Evolutionary conservation across 2,888 invertebrate genomes (phyloP).

Genomic region (Nemotelus nigrinus): DNA sequence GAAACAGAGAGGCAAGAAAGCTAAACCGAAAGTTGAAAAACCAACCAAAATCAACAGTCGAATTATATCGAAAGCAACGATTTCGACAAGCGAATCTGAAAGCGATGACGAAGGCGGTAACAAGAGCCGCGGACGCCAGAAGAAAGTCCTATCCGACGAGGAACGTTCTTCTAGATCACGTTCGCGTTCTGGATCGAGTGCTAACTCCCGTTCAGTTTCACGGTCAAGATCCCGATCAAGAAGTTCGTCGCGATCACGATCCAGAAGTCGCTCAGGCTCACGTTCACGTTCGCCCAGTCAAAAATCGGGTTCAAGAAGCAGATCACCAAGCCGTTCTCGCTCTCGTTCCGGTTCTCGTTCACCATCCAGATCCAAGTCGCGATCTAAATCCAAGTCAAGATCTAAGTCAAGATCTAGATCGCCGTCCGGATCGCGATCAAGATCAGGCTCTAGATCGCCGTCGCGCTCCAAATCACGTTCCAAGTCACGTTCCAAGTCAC

Average conservation of each 20-base stretch:
- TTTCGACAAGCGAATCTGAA: slow-evolving; percentile 88
- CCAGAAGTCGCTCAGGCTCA: slow-evolving; percentile 51
- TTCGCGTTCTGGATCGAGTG: slow-evolving; percentile 60
- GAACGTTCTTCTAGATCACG: slow-evolving; percentile 65
- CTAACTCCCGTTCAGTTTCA: slow-evolving; percentile 63
- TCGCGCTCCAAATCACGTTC: slow-evolving; percentile 50
- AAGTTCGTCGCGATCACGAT: slow-evolving; percentile 64
- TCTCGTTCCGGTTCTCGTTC: slow-evolving; percentile 45
- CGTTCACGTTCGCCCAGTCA: not conserved
- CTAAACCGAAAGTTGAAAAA: slow-evolving; percentile 64
- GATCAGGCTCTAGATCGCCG: slow-evolving; percentile 53
- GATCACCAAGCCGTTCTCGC: slow-evolving; percentile 56
- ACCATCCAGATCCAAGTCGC: slow-evolving; percentile 44
- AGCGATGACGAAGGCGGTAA: slow-evolving; percentile 69
- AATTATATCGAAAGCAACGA: slow-evolving; percentile 93
- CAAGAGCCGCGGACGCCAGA: slow-evolving; percentile 65
- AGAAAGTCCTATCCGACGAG: slow-evolving; percentile 73
- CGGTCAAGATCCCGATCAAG: slow-evolving; percentile 55
- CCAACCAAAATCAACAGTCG: slow-evolving; percentile 86
- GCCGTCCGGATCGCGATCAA: slow-evolving; percentile 58
- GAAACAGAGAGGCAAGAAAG: slow-evolving; percentile 69
- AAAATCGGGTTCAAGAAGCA: slow-evolving; percentile 51
- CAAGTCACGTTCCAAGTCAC: slow-evolving; percentile 52
- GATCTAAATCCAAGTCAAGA: slow-evolving; percentile 58
- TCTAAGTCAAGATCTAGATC: slow-evolving; percentile 55